A percentile compares a stretch with the other conserved stretches of the same genome.
Evolutionary conservation across 2,888 invertebrate genomes (phyloP).

Genomic region (Dryomyza anilis): DNA sequence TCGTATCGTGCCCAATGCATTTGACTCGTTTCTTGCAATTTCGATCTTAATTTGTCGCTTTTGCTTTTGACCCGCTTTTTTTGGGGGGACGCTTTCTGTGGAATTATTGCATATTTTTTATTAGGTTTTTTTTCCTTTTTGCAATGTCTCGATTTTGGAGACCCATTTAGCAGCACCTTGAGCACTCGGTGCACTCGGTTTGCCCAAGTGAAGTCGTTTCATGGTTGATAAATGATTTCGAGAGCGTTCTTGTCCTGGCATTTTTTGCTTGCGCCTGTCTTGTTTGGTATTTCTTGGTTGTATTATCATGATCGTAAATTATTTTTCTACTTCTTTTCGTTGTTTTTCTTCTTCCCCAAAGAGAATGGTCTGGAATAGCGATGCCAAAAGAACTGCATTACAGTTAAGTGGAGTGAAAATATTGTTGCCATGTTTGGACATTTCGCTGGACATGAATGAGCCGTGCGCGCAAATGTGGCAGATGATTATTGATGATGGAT

Average conservation of each 20-base stretch:
- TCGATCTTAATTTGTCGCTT: neutral
- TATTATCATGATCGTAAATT: neutral
- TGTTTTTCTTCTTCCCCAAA: no score
- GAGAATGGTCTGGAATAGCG: no score
- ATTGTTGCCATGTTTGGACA: neutral
- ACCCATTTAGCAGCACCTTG: no score
- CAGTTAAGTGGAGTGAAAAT: constrained; percentile 5
- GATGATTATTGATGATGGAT: neutral
- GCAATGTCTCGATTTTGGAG: neutral
- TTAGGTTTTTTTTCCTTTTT: no score
- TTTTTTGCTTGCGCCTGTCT: no score
- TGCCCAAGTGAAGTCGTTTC: neutral
- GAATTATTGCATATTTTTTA: neutral
- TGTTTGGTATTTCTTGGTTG: no score
- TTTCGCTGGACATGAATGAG: neutral
- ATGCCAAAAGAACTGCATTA: neutral
- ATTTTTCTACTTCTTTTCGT: no score
- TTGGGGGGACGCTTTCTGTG: neutral
- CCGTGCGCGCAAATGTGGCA: no score
- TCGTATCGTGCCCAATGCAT: no score
- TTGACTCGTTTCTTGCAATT: no score
- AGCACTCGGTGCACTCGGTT: neutral
- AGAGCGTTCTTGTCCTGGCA: neutral
- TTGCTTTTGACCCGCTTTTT: constrained; percentile 10
- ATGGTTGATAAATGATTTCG: constrained; percentile 5